phyloP scores from a whole-genome alignment of 2,113 vertebrate genomes.

The Egretta garzetta region DNA sequence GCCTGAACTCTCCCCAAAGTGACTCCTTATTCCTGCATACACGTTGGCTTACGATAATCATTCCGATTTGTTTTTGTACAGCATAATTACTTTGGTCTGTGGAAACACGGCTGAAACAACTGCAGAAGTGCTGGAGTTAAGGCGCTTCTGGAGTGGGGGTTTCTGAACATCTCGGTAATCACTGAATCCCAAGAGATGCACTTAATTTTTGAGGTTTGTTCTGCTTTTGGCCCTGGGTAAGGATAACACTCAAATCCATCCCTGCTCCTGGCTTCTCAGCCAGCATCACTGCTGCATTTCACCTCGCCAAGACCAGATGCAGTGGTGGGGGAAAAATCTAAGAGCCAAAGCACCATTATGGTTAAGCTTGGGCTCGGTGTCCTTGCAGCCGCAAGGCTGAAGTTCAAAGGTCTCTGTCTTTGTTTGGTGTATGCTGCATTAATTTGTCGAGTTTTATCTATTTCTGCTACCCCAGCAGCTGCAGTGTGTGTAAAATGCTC shows the following conservation, averaged over 20 bases:
- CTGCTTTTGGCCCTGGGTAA: neutral
- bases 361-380: neutral
- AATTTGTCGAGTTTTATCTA: slow-evolving; percentile 19
- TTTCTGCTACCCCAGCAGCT: neutral
- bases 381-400: neutral
- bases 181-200: neutral
- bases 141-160: neutral
- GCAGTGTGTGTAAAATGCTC: neutral
- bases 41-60: accelerated
- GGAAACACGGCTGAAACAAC: neutral
- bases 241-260: neutral
- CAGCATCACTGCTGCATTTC: neutral
- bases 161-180: neutral
- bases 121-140: neutral
- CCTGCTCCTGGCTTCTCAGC: neutral
- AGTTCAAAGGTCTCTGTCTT: neutral
- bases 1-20: neutral
- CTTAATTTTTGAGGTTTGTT: accelerated
- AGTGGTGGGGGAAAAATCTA: neutral
- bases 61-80: neutral
- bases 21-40: neutral
- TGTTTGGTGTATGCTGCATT: neutral
- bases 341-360: neutral
- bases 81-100: neutral
- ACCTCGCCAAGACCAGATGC: neutral